A percentile compares a stretch with the other conserved stretches of the same genome.
These are phyloP conservation scores for Cheilosia urbana DNA, from an alignment of 2,888 invertebrate genomes.

Conservation along the genomic window DNA sequence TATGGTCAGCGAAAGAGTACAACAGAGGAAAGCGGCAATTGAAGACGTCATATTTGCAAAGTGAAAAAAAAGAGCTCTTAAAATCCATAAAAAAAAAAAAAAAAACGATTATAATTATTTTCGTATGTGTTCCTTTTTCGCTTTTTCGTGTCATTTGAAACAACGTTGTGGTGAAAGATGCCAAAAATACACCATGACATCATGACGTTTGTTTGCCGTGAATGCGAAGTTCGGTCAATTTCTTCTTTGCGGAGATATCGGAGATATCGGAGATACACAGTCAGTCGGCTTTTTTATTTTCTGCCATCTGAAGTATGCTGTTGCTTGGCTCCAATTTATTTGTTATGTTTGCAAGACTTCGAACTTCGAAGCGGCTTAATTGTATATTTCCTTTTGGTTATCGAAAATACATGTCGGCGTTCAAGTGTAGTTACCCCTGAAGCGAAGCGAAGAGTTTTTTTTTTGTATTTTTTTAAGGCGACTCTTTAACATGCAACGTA, in stretches of 20 bases:
- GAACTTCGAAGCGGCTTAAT: background rate
- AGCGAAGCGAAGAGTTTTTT: background rate
- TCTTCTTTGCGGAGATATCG: conserved; percentile 38
- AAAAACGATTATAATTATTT: conserved; percentile 31
- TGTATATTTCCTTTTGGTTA: background rate
- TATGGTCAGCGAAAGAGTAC: conserved; percentile 31
- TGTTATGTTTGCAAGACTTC: conserved; percentile 1
- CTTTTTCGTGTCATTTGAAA: conserved; percentile 3
- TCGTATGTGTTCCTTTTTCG: background rate
- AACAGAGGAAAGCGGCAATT: conserved; percentile 30
- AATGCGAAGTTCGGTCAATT: conserved; percentile 60
- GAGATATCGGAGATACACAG: conserved; percentile 13
- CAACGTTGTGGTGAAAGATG: conserved; percentile 57
- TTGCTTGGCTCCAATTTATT: conserved; percentile 13
- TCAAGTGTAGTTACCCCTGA: background rate
- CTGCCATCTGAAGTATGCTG: background rate
- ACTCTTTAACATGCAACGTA: conserved; percentile 32
- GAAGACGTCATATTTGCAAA: conserved; percentile 53
- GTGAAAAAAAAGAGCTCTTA: background rate
- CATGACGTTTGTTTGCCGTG: conserved; percentile 56
- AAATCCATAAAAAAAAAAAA: conserved; percentile 33
- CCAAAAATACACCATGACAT: conserved; percentile 74
- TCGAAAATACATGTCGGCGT: background rate
- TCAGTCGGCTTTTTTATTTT: background rate
- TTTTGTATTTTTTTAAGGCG: background rate